Percentiles rank a stretch among this genome's conserved stretches.
Conservation (phyloP, 2,888 invertebrate species). For the Diplolepis rosae region DNA sequence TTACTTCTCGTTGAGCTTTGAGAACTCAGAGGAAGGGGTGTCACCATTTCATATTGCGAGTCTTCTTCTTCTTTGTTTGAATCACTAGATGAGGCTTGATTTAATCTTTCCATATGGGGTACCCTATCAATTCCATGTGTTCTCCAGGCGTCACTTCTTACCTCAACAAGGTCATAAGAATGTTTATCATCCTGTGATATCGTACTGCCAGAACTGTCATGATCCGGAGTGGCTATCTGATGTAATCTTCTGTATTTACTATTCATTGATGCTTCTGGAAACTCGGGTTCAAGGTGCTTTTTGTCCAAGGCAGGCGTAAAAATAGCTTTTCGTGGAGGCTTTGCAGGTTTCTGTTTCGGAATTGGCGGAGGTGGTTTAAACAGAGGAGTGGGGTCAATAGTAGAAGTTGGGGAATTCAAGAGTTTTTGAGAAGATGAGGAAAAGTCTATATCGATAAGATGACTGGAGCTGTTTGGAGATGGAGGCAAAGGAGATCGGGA, state of each 20-base stretch:
- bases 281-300: slow-evolving; percentile 72
- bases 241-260: slow-evolving; percentile 77
- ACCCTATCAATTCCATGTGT: slow-evolving; percentile 84
- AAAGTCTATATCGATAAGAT: slow-evolving; percentile 74
- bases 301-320: slow-evolving; percentile 65
- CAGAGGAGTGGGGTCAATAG: slow-evolving; percentile 54
- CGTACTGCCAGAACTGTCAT: not conserved
- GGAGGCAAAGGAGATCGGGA: slow-evolving; percentile 87
- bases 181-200: slow-evolving; percentile 73
- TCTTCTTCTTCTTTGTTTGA: slow-evolving; percentile 57
- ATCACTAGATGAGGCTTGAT: slow-evolving; percentile 38
- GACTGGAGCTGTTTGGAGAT: slow-evolving; percentile 76
- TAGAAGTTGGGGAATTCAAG: slow-evolving; percentile 53
- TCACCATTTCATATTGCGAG: slow-evolving; percentile 66
- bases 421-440: slow-evolving; percentile 65
- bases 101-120: slow-evolving; percentile 80
- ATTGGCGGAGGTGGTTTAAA: slow-evolving; percentile 74
- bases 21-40: slow-evolving; percentile 47
- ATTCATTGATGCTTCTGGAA: slow-evolving; percentile 75
- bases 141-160: slow-evolving; percentile 87
- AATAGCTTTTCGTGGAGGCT: slow-evolving; percentile 78
- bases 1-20: slow-evolving; percentile 59
- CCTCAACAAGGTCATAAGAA: slow-evolving; percentile 85
- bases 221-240: slow-evolving; percentile 71
- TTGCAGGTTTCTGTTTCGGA: slow-evolving; percentile 78